These are phyloP conservation scores for Bombus pascuorum DNA, from an alignment of 1,140 invertebrate genomes.

Conservation along the genomic window DNA sequence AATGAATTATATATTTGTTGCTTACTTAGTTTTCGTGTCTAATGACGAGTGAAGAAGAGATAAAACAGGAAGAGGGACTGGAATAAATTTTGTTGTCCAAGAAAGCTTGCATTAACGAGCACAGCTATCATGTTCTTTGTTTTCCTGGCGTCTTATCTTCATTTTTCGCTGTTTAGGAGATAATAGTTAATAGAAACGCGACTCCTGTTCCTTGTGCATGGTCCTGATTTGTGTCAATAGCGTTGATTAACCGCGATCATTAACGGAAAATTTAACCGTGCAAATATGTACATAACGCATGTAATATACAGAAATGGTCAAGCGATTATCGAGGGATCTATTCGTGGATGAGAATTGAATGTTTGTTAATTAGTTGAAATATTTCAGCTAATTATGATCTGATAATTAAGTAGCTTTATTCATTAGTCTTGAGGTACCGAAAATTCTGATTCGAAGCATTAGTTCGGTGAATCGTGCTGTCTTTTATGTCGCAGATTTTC, in stretches of 20 bases:
- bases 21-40: slow-evolving; percentile 61
- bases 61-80: slow-evolving; percentile 43
- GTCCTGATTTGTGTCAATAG: neutral
- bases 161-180: too few species aligned
- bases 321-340: too few species aligned
- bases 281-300: too few species aligned
- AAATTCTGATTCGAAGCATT: neutral
- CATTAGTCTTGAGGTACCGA: neutral
- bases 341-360: too few species aligned
- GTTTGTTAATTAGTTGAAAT: too few species aligned
- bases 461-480: neutral
- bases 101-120: neutral
- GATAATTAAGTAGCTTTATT: neutral
- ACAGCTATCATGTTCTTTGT: neutral
- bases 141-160: neutral
- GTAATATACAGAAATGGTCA: too few species aligned
- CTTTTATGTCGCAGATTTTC: neutral
- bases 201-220: neutral
- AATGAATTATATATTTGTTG: slow-evolving; percentile 50
- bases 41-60: slow-evolving; percentile 66
- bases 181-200: neutral
- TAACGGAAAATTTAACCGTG: too few species aligned
- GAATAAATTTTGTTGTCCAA: slow-evolving; percentile 29
- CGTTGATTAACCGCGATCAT: slow-evolving; percentile 1
- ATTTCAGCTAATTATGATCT: too few species aligned